phyloP scores from a whole-genome alignment of 1,140 invertebrate species.

The Brachionus koreanus region DNA sequence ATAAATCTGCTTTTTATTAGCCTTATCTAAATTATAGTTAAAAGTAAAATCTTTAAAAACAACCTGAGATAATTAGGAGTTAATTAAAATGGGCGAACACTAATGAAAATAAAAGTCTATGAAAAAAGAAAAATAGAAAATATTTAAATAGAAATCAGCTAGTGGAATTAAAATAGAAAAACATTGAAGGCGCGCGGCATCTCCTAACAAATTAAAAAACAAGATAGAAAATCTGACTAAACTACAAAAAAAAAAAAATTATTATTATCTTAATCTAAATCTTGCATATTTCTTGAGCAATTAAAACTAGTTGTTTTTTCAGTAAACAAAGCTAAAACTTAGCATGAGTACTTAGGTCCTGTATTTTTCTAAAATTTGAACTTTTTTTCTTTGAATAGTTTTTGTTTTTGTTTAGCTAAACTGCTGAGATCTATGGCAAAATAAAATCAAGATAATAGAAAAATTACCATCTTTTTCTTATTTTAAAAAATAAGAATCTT shows the following conservation, averaged over 20 bases:
- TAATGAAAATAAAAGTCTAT: background rate
- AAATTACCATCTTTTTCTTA: slow-evolving; percentile 8
- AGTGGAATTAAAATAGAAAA: background rate
- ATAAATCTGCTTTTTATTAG: slow-evolving; percentile 37
- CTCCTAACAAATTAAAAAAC: background rate
- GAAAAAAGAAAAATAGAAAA: background rate
- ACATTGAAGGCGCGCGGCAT: background rate
- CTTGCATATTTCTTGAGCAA: slow-evolving; percentile 34
- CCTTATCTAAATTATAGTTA: slow-evolving; percentile 27
- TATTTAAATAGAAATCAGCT: slow-evolving; percentile 1
- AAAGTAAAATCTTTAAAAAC: slow-evolving; percentile 29
- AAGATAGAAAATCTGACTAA: slow-evolving; percentile 1
- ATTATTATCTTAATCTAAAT: slow-evolving; percentile 40
- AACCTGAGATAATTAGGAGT: slow-evolving; percentile 40
- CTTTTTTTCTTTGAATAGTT: background rate
- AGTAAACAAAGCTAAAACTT: background rate
- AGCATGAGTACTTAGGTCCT: background rate
- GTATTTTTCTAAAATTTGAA: background rate
- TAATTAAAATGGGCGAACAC: slow-evolving; percentile 22
- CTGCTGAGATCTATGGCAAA: background rate
- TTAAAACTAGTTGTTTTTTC: background rate
- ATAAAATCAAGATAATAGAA: background rate
- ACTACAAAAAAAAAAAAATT: slow-evolving; percentile 11
- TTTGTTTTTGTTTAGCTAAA: background rate
- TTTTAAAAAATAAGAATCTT: background rate